phyloP scores from a whole-genome alignment of 2,888 invertebrate genomes.

The Pheosia tremula region DNA sequence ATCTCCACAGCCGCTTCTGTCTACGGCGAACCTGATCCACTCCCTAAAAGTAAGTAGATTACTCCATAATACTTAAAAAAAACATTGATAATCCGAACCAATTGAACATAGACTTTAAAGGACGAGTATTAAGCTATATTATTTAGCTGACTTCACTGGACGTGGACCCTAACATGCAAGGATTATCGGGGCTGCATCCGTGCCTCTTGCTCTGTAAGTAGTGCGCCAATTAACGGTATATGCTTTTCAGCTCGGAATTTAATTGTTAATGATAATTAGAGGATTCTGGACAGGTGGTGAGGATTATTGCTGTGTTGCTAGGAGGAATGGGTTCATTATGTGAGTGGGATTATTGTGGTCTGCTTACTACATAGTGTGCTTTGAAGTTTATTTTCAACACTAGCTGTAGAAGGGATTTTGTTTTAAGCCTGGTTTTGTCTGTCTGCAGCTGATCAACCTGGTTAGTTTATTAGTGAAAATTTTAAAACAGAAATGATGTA shows the following conservation, averaged over 20 bases:
- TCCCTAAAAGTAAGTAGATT: too few relatives aligned
- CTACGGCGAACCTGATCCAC: too few relatives aligned
- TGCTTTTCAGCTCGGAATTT: conserved; percentile 8
- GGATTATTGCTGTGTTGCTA: conserved; percentile 3
- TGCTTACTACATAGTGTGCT: background rate
- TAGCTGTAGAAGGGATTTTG: background rate
- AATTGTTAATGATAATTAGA: conserved; percentile 6
- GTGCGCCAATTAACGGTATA: conserved; percentile 8
- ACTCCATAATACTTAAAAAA: too few relatives aligned
- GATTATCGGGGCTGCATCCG: conserved; percentile 6
- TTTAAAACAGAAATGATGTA: too few relatives aligned
- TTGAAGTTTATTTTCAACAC: background rate
- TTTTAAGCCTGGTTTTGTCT: background rate
- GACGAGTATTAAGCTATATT: background rate
- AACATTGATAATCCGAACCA: too few relatives aligned
- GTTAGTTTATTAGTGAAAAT: too few relatives aligned
- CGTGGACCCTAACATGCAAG: background rate
- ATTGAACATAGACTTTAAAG: background rate
- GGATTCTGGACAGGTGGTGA: conserved; percentile 8
- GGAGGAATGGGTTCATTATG: background rate
- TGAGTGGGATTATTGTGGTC: background rate
- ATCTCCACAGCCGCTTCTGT: too few relatives aligned
- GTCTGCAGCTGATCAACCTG: background rate
- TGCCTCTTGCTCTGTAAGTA: conserved; percentile 7
- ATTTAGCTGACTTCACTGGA: background rate